These are phyloP conservation scores for Merluccius polli DNA, from an alignment of 2,797 vertebrate species.

Conservation along the genomic window DNA sequence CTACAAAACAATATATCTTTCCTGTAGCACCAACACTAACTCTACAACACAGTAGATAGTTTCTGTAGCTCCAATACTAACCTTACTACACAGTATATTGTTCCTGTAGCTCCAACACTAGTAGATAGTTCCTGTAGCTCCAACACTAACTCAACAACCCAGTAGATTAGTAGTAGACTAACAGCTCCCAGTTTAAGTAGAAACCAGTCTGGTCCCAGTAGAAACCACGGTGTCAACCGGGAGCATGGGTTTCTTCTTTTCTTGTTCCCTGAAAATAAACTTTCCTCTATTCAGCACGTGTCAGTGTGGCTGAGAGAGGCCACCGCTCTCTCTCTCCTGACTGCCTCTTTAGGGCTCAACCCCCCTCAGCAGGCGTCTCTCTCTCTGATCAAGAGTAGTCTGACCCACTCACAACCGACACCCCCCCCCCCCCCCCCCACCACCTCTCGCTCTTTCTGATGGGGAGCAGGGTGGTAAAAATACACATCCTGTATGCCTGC, in stretches of 20 bases:
- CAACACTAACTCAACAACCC: no score
- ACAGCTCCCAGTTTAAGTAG: constrained; percentile 2
- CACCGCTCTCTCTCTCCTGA: not conserved
- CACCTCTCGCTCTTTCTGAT: no score
- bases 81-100: no score
- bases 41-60: not conserved
- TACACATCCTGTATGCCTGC: not conserved
- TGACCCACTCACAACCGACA: not conserved
- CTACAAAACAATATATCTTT: not conserved
- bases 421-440: not conserved
- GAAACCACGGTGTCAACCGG: not conserved
- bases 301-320: not conserved
- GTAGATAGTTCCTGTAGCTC: no score
- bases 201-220: not conserved
- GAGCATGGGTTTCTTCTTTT: not conserved
- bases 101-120: no score
- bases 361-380: no score
- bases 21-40: not conserved
- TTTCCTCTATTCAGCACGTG: not conserved
- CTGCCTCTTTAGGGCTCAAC: not conserved
- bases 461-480: not conserved
- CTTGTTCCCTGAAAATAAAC: not conserved
- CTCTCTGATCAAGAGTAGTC: no score
- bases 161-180: no score
- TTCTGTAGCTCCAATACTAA: not conserved